Percentiles rank a stretch among this genome's conserved stretches.
These are phyloP conservation scores for Papilio polytes DNA, from an alignment of 1,140 invertebrate species.

Conservation along the genomic window DNA sequence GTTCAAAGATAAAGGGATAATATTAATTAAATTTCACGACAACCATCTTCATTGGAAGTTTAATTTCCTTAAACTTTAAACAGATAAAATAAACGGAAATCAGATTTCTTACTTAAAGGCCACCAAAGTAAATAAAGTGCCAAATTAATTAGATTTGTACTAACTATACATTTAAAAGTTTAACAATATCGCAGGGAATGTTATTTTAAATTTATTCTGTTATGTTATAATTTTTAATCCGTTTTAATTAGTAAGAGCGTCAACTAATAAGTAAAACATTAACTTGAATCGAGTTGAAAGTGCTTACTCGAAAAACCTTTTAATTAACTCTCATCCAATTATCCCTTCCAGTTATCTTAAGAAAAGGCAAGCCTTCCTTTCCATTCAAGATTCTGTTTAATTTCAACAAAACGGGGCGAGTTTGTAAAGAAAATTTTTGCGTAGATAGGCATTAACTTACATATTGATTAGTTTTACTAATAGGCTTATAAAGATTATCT, in stretches of 20 bases:
- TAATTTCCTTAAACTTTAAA: background rate
- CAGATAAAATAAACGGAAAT: background rate
- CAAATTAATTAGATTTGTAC: background rate
- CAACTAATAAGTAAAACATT: background rate
- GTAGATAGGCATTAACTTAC: no score
- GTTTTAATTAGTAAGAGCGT: no score
- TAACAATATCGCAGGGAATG: background rate
- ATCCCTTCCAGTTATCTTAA: background rate
- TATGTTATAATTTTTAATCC: no score
- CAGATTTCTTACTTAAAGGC: background rate
- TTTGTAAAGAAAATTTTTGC: background rate
- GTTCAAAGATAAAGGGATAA: background rate
- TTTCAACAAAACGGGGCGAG: background rate
- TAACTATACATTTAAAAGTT: background rate
- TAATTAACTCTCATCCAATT: slow-evolving; percentile 1
- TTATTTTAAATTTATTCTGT: no score
- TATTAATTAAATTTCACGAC: background rate
- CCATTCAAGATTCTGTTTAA: background rate
- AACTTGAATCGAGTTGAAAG: background rate
- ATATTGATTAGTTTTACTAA: background rate
- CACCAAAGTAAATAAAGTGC: background rate
- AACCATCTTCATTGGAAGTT: background rate
- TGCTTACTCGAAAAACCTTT: slow-evolving; percentile 2
- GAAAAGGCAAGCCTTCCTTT: background rate
- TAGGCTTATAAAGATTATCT: background rate